Evolutionary conservation across 2,797 vertebrate species (phyloP), one percentile per base, ranked within the genome.

Genomic region (Euthynnus affinis): DNA sequence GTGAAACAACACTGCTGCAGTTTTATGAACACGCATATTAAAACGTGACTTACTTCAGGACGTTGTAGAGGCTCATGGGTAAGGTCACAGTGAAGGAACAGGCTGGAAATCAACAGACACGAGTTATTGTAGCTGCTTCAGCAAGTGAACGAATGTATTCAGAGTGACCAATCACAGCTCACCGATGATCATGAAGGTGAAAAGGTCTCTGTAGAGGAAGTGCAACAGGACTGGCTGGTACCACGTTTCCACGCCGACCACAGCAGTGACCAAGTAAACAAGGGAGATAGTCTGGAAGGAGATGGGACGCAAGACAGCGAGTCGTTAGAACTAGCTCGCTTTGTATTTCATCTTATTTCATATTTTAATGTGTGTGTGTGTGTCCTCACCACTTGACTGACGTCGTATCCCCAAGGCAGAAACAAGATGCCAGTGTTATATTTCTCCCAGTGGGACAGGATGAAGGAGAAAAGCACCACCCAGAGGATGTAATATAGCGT

Each of bases 391-490:
- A 98, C 98, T 95, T 99, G 98, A 87, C 98, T 99, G 93, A 99
- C 84, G 92, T 99, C 98, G 80, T 99, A 99, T 52, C 98, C 98
- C 98, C 98, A 99, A 0, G 98, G 98, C 89, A 99, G 94, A 89
- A 99, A 99, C 89, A 99, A 95, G 91, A 99, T 95, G 4, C 98
- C 98, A 0, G 98, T 99, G 94, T 99, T 99, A 80, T 99, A 99
- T 82, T 99, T 99, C 94, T 99, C 98, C 98, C 98, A 99, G 90
- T 99, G 98, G 57, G 98, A 99, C 56, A 99, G 94, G 90, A 99
- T 99, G 94, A 99, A 99, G 29, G 98, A 99, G 88, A 99, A 99
- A 79, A 99, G 94, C 83, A 99, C 98, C 88, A 99, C 96, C 98
- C 98, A 99, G 1, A 99, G 94, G 80, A 99, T 96, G 86, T 96